A percentile compares a stretch with the other conserved stretches of the same genome.
These are phyloP conservation scores for Tachina fera DNA, from an alignment of 2,888 invertebrate genomes.

Conservation along the genomic window DNA sequence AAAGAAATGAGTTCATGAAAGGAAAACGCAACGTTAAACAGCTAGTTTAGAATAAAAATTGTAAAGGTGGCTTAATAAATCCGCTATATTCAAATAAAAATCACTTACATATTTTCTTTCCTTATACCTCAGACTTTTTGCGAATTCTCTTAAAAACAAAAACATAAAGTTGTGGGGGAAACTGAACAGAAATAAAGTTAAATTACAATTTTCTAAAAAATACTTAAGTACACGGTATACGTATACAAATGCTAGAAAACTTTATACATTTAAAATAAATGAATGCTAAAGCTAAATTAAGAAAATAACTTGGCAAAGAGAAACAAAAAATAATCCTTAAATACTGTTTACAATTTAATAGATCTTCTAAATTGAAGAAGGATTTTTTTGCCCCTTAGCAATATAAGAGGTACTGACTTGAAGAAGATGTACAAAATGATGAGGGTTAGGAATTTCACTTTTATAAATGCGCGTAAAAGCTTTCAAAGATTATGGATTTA, in stretches of 20 bases:
- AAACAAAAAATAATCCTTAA: slow-evolving; percentile 38
- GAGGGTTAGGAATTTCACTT: neutral
- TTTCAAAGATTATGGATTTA: neutral
- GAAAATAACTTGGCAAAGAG: slow-evolving; percentile 21
- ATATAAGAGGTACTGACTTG: neutral
- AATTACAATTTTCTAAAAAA: slow-evolving; percentile 64
- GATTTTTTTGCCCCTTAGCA: slow-evolving; percentile 9
- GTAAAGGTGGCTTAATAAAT: slow-evolving; percentile 64
- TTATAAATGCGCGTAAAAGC: neutral
- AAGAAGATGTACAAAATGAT: neutral
- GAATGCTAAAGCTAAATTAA: slow-evolving; percentile 31
- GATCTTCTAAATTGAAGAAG: slow-evolving; percentile 48
- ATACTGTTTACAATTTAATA: slow-evolving; percentile 60
- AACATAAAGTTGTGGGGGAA: slow-evolving; percentile 26
- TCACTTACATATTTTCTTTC: slow-evolving; percentile 53
- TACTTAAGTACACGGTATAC: slow-evolving; percentile 55
- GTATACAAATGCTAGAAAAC: slow-evolving; percentile 59
- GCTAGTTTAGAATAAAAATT: slow-evolving; percentile 62
- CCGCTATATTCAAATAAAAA: slow-evolving; percentile 62
- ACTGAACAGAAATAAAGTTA: slow-evolving; percentile 48
- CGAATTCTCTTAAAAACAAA: slow-evolving; percentile 40
- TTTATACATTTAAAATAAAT: slow-evolving; percentile 54
- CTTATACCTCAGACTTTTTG: slow-evolving; percentile 11
- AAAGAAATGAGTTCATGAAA: slow-evolving; percentile 29
- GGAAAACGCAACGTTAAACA: slow-evolving; percentile 5